Evolutionary conservation across 2,113 vertebrate species (phyloP).

Genomic region (Dermatemys mawii): DNA sequence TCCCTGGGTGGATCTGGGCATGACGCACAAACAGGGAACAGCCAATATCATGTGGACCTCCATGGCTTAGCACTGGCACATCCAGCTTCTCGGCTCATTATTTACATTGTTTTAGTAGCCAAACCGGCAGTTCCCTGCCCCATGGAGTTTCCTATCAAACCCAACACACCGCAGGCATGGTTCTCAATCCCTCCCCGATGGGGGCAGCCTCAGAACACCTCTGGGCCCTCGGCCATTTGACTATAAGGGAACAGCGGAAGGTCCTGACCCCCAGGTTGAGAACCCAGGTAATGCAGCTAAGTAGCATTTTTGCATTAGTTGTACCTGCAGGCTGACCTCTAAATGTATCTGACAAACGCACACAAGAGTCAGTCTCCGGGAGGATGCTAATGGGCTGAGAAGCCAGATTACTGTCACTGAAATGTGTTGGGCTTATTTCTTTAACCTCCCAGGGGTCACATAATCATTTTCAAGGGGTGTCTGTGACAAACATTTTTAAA

Average conservation of each 20-base stretch:
- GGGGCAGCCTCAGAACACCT: conserved; percentile 46
- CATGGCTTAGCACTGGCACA: background rate
- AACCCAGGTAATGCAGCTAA: conserved; percentile 45
- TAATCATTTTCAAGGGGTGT: background rate
- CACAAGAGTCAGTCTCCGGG: background rate
- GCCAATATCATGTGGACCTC: background rate
- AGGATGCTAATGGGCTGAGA: conserved; percentile 13
- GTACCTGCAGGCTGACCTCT: conserved; percentile 28
- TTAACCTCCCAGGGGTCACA: background rate
- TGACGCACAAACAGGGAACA: rapidly evolving
- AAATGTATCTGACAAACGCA: rapidly evolving
- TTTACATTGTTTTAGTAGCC: conserved; percentile 34
- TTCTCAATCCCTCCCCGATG: conserved; percentile 64
- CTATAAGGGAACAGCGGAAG: conserved; percentile 42
- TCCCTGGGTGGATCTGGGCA: background rate
- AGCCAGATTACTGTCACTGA: conserved; percentile 2
- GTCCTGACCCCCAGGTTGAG: background rate
- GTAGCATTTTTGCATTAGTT: conserved; percentile 50
- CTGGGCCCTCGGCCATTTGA: conserved; percentile 57
- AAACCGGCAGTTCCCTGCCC: background rate
- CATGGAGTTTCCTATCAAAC: background rate
- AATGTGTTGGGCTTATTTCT: background rate
- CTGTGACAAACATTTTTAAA: background rate
- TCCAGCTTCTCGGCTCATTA: conserved; percentile 13
- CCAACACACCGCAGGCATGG: background rate